Base-by-base conservation (phyloP, 2,797 vertebrate species). In the Nannoperca obscura region DNA sequence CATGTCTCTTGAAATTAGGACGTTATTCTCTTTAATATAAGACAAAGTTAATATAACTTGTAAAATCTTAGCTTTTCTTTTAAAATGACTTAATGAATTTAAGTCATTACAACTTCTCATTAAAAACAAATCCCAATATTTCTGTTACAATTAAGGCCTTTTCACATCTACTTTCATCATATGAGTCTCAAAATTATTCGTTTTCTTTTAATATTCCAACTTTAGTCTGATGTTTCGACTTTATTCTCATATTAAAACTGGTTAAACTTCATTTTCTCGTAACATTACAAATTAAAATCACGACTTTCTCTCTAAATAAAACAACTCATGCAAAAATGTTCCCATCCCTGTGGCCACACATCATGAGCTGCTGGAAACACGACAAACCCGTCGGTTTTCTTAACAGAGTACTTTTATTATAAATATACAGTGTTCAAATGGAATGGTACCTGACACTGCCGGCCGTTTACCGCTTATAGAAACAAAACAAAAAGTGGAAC, bases 381-480 rank as follows among this genome's bases (percentile, higher is more conserved):
- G 1, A 62, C 20, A 24, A 42, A 64, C 13, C 2, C 36, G 9
- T 22, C 20, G 22, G 1, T 3, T 10, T 82, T 81, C 72, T 87
- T 80, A 88, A 77, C 83, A 81, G 86, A 87, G 89, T 86, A 88
- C 59, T 92, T 95, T 95, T 94, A 95, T 94, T 95, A 95, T 95
- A 95, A 95, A 95, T 95, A 95, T 94, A 95, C 95, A 95, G 94
- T 95, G 94, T 95, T 92, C 90, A 93, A 90, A 93, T 93, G 92
- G 88, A 93, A 93, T 88, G 91, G 91, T 91, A 90, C 90, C 91
- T 88, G 90, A 94, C 91, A 91, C 91, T 91, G 86, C 84, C 74
- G 82, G 86, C 70, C 27, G 70, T 86, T 88, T 70, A 87, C 81
- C 53, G 60, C 57, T 44, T 54, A 71, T 27, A 86, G 27, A 87